Base-by-base conservation (phyloP, 2,797 vertebrate species). In the Typhlichthys eigenmanni region DNA sequence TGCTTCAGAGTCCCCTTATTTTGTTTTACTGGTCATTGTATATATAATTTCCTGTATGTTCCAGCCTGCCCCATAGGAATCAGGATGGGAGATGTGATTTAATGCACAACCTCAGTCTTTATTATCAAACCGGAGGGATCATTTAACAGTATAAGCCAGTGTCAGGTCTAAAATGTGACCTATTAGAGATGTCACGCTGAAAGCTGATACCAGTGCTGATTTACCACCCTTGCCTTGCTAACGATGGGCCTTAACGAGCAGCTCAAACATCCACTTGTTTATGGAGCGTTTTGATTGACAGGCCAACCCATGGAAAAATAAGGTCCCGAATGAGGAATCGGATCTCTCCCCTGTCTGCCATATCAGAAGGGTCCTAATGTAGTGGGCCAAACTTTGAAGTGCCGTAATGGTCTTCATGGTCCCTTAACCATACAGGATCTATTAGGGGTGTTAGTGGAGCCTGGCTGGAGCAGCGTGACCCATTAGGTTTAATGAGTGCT, bases 81-180 rank as follows among this genome's bases (percentile, higher is more conserved):
- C 14, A 11, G 10, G 38, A 68, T 60, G 14, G 69, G 51, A 67
- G 49, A 69, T 82, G 66, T 65, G 70, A 87, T 88, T 85, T 69
- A 82, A 68, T 73, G 72, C 64, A 38, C 57, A 55, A 50, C 62
- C 65, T 49, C 3, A 69, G 61, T 66, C 58, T 72, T 78, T 74
- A 69, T 73, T 76, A 76, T 78, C 53, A 72, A 77, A 72, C 70
- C 62, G 69, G 69, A 65, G 62, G 76, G 74, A 80, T 85, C 66
- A 60, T 80, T 85, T 85, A 80, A 79, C 79, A 82, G 64, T 82
- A 62, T 72, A 71, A 76, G 69, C 63, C 16, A 65, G 71, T 76
- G 69, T 76, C 76, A 68, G 66, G 57, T 69, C 64, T 81, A 85
- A 91, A 95, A 95, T 95, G 94, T 92, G 92, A 92, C 92, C 94